Conservation (phyloP, 1,140 invertebrate species). For the Zeugodacus cucurbitae region DNA sequence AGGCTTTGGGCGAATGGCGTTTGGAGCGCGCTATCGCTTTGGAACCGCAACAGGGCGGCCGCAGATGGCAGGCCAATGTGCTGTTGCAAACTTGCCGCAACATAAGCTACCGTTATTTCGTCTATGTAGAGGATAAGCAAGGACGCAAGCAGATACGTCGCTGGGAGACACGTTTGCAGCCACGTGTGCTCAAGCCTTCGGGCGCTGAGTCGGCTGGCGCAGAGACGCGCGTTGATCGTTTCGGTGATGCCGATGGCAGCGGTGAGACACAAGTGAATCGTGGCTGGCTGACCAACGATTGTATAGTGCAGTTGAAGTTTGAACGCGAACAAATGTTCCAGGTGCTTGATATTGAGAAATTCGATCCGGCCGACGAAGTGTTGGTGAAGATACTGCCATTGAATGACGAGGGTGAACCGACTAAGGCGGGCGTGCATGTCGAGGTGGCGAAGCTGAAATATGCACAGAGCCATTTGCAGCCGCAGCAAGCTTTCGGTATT, state of each 20-base stretch:
- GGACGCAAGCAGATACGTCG: constrained; percentile 70
- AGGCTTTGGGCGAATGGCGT: constrained; percentile 67
- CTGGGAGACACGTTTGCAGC: constrained; percentile 81
- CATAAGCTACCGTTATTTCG: constrained; percentile 78
- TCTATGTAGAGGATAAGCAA: constrained; percentile 66
- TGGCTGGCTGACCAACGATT: constrained; percentile 85
- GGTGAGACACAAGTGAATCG: constrained; percentile 72
- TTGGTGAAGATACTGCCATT: constrained; percentile 56
- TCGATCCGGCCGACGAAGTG: constrained; percentile 58
- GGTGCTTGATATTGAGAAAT: constrained; percentile 62
- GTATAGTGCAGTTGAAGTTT: constrained; percentile 81
- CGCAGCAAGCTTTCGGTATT: constrained; percentile 53
- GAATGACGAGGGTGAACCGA: constrained; percentile 39
- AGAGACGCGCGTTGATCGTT: constrained; percentile 47
- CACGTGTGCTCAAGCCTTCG: constrained; percentile 65
- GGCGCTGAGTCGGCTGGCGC: not conserved
- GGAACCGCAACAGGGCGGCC: constrained; percentile 51
- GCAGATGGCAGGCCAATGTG: constrained; percentile 65
- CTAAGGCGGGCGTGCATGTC: constrained; percentile 57
- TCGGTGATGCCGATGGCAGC: constrained; percentile 68
- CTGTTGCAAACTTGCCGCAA: constrained; percentile 70
- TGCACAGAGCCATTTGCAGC: constrained; percentile 53
- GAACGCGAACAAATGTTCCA: constrained; percentile 67
- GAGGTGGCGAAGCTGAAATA: constrained; percentile 59
- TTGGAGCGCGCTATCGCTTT: constrained; percentile 64